Conservation (phyloP, 1,140 invertebrate species). For the Eriocheir sinensis region DNA sequence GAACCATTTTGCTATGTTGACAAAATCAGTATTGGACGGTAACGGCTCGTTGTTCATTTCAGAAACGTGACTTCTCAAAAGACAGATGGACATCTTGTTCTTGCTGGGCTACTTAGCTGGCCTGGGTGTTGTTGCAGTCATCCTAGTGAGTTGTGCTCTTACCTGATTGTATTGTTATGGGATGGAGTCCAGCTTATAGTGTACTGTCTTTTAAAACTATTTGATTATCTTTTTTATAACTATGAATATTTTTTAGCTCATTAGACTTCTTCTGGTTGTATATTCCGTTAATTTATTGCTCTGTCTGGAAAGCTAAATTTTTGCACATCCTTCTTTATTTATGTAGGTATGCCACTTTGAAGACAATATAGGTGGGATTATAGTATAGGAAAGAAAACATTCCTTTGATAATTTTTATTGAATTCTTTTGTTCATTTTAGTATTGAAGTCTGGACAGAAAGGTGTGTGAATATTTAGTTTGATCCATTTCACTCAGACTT, state of each 20-base stretch:
- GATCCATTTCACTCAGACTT: no score
- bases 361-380: no score
- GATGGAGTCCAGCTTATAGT: not conserved
- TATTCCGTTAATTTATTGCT: not conserved
- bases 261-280: not conserved
- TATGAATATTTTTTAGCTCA: not conserved
- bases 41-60: not conserved
- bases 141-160: slow-evolving; percentile 35
- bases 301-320: not conserved
- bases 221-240: not conserved
- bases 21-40: not conserved
- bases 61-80: not conserved
- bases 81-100: slow-evolving; percentile 47
- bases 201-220: not conserved
- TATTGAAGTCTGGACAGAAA: no score
- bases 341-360: no score
- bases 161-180: not conserved
- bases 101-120: slow-evolving; percentile 38
- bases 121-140: slow-evolving; percentile 40
- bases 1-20: no score
- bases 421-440: no score
- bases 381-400: no score
- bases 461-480: no score
- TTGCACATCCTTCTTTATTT: no score
- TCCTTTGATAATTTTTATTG: no score